Evolutionary conservation across 1,140 invertebrate species (phyloP), one percentile per base, ranked within the genome.

Genomic region (Drosophila aff.): DNA sequence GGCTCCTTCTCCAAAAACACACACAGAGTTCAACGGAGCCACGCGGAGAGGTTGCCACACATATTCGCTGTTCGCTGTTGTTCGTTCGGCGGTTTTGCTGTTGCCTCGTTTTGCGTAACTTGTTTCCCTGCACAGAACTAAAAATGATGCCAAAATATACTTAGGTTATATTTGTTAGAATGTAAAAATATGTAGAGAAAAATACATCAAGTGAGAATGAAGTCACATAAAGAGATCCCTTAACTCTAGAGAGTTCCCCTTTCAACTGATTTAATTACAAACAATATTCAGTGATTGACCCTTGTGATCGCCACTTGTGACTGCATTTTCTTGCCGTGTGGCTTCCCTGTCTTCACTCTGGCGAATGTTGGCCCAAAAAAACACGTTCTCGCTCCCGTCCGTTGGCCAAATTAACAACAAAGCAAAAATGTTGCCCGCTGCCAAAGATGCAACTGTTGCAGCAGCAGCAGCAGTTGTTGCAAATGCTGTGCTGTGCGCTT

Each of bases 361-460:
- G 43, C 43, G 16, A 63, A 55, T 18, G 23, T 63, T 66, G 41
- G 33, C 43, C 64, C 64, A 62, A 76, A 60, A 65, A 74, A 67
- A 77, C 76, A 79, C 68, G 76, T 79, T 79, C 67, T 79, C 40
- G 76, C 67, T 79, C 76, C 76, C 76, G 76, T 77, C 74, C 74
- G 46, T 57, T 78, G 68, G 66, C 66, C 76, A 79, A 77, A 77
- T 76, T 68, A 76, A 68, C 61, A 68, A 77, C 38, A 73, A 49
- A 60, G 43, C 63, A 53, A 58, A 79, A 79, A 79, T 79, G 75
- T 71, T 71, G 75, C 75, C 40, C 38, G 44, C 59, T 77, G 57
- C 73, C 73, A 77, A 69, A 78, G 76, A 78, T 77, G 76, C 76
- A 78, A 78, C 75, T 76, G 63, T 62, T 62, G 73, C 58, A 26